These are phyloP conservation scores for Hetaerina titia DNA, from an alignment of 2,888 invertebrate genomes.

Conservation along the genomic window DNA sequence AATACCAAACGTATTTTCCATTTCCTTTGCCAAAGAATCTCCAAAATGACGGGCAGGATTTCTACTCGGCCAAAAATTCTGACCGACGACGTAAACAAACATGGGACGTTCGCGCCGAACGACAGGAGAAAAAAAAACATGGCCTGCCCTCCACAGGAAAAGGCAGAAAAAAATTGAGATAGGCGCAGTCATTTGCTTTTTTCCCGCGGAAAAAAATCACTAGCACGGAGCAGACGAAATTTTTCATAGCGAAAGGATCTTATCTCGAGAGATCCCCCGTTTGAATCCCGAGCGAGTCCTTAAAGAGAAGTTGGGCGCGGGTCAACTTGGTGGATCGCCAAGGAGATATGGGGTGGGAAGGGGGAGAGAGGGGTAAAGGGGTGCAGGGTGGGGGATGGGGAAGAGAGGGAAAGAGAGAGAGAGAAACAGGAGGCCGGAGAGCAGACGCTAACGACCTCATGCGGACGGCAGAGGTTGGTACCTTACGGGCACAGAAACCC, in stretches of 20 bases:
- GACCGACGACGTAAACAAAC: background rate
- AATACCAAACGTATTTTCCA: too few relatives aligned
- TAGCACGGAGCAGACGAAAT: constrained; percentile 47
- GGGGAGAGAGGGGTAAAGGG: background rate
- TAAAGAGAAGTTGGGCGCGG: constrained; percentile 59
- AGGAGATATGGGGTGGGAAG: background rate
- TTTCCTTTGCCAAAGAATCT: too few relatives aligned
- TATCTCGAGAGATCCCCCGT: constrained; percentile 30
- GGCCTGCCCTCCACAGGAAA: background rate
- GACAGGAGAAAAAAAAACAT: background rate
- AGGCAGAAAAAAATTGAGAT: background rate
- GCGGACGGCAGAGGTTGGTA: constrained; percentile 58
- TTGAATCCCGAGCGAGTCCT: constrained; percentile 65
- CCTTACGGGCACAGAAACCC: constrained; percentile 66
- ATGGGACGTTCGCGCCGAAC: background rate
- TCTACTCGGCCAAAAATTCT: background rate
- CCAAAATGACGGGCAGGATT: background rate
- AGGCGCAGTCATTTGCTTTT: background rate
- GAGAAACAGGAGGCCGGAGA: background rate
- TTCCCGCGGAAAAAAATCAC: constrained; percentile 20
- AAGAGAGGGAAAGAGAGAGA: background rate
- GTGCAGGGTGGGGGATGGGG: background rate
- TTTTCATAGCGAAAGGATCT: constrained; percentile 38
- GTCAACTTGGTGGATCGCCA: constrained; percentile 65
- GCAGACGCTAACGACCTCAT: constrained; percentile 63